phyloP scores from a whole-genome alignment of 2,888 invertebrate species.

The Trachelus iudaicus region DNA sequence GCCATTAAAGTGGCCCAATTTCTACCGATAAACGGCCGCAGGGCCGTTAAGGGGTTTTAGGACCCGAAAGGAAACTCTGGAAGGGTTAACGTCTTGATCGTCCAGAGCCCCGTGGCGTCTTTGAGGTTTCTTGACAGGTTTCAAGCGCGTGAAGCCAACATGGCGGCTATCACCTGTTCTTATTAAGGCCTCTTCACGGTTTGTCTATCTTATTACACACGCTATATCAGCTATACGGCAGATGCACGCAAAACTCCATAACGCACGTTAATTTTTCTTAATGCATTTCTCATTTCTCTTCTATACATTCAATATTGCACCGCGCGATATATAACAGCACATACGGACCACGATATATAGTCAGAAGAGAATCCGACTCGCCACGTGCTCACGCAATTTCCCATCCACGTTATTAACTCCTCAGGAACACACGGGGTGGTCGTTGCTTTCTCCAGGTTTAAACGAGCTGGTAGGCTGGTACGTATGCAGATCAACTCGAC shows the following conservation, averaged over 20 bases:
- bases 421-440: neutral
- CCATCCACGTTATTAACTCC: conserved; percentile 10
- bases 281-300: neutral
- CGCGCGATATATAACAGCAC: neutral
- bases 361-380: conserved; percentile 2
- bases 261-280: neutral
- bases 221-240: neutral
- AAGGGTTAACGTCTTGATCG: conserved; percentile 21
- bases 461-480: neutral
- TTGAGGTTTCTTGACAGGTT: conserved; percentile 36
- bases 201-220: conserved; percentile 10
- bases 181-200: conserved; percentile 20
- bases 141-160: conserved; percentile 19
- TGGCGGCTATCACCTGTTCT: conserved; percentile 19
- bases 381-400: conserved; percentile 10
- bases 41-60: neutral
- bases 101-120: conserved; percentile 32
- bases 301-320: neutral
- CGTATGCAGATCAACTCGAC: conserved; percentile 18
- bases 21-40: neutral
- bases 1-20: conserved; percentile 7
- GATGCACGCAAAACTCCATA: neutral
- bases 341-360: neutral
- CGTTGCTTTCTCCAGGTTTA: neutral
- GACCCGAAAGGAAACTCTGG: conserved; percentile 2